Percentiles rank a stretch among this genome's conserved stretches.
These are phyloP conservation scores for Quiscalus mexicanus DNA, from an alignment of 2,113 vertebrate genomes.

Conservation along the genomic window DNA sequence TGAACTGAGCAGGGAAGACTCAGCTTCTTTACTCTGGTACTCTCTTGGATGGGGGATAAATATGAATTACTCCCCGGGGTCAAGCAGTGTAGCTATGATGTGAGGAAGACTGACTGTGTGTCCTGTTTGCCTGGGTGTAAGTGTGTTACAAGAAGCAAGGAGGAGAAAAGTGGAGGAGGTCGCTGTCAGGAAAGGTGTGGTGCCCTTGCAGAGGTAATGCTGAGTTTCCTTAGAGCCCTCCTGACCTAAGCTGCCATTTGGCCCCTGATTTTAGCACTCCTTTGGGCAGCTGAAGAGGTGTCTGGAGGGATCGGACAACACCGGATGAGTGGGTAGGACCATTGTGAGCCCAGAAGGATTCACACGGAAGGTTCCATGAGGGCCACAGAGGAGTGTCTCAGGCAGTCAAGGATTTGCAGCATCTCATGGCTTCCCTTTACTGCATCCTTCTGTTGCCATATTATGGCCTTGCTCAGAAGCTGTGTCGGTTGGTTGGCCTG, in stretches of 20 bases:
- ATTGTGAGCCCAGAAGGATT: neutral
- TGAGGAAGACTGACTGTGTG: neutral
- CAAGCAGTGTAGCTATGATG: accelerated
- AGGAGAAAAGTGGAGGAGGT: neutral
- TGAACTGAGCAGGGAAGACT: neutral
- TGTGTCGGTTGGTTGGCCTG: neutral
- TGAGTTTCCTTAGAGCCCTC: neutral
- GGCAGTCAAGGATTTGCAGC: accelerated
- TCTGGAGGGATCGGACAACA: neutral
- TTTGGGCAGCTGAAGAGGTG: neutral
- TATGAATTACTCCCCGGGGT: neutral
- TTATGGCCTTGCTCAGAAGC: neutral
- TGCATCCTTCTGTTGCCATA: neutral
- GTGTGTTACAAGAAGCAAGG: neutral
- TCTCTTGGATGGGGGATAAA: neutral
- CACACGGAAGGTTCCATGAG: neutral
- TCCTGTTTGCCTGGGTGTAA: neutral
- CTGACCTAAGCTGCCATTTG: neutral
- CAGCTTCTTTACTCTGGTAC: neutral
- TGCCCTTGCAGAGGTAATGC: neutral
- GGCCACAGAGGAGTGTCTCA: neutral
- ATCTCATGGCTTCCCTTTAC: neutral
- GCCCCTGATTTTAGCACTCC: neutral
- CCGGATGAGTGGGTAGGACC: neutral
- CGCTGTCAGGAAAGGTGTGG: neutral